These are phyloP conservation scores for Pitangus sulphuratus DNA, from an alignment of 2,797 vertebrate species.

Conservation along the genomic window DNA sequence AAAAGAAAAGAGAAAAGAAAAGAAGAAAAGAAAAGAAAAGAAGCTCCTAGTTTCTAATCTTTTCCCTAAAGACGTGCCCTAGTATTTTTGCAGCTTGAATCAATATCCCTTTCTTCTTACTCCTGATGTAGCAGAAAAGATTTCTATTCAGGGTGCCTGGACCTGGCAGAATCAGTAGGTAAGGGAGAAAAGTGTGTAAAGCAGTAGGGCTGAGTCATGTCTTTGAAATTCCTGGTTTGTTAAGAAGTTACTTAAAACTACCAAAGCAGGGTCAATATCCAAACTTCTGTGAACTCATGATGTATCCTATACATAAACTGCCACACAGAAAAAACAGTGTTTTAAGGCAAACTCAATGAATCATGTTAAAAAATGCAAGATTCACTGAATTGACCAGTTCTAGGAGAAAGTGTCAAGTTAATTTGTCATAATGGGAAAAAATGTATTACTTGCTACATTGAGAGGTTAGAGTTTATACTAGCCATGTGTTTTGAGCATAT, in stretches of 20 bases:
- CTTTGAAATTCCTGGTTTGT: background rate
- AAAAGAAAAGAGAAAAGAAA: background rate
- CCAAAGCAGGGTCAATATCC: background rate
- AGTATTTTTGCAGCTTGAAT: background rate
- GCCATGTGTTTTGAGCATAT: background rate
- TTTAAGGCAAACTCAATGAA: background rate
- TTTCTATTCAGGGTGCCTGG: background rate
- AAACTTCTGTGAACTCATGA: background rate
- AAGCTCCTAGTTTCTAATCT: background rate
- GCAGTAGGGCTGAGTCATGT: background rate
- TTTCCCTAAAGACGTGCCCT: background rate
- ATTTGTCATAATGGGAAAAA: background rate
- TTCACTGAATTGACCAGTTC: background rate
- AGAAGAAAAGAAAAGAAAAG: background rate
- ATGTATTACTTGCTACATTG: background rate
- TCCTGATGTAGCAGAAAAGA: background rate
- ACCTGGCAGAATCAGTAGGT: background rate
- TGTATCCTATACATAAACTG: background rate
- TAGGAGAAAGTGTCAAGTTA: background rate
- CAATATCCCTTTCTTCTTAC: background rate
- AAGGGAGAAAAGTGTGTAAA: background rate
- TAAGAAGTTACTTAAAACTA: background rate
- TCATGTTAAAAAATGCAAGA: background rate
- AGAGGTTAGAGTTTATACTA: background rate
- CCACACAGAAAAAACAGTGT: background rate